Evolutionary conservation across 2,113 vertebrate genomes (phyloP).

Genomic region (Eptesicus fuscus): DNA sequence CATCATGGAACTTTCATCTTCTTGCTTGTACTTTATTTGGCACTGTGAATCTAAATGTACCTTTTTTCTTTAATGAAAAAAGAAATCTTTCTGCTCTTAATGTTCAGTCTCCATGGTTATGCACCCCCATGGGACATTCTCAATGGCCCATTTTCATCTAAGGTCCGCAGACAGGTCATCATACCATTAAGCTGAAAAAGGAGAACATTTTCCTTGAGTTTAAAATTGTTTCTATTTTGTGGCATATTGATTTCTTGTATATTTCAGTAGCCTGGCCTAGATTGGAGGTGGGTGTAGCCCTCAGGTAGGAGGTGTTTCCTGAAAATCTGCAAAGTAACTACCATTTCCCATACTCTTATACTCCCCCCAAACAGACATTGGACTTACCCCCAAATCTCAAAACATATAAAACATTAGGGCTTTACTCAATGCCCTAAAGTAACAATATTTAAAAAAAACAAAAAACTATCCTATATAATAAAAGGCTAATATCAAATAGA

Average conservation of each 20-base stretch:
- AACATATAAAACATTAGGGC: neutral
- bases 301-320: neutral
- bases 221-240: slow-evolving; percentile 51
- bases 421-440: neutral
- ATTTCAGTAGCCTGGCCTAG: neutral
- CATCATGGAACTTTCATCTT: slow-evolving; percentile 9
- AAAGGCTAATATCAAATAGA: neutral
- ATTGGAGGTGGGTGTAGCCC: too few relatives aligned
- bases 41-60: slow-evolving; percentile 8
- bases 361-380: neutral
- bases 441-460: neutral
- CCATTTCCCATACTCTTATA: neutral
- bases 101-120: neutral
- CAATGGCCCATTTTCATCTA: neutral
- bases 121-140: neutral
- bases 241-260: slow-evolving; percentile 13
- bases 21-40: neutral
- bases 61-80: slow-evolving; percentile 45
- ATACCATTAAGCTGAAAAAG: neutral
- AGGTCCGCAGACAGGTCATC: slow-evolving; percentile 19
- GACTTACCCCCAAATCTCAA: neutral
- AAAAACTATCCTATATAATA: neutral
- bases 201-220: slow-evolving; percentile 46
- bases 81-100: neutral
- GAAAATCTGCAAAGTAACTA: neutral